These are phyloP conservation scores for Lithophane semibrunnea DNA, from an alignment of 2,888 invertebrate species.

Conservation along the genomic window DNA sequence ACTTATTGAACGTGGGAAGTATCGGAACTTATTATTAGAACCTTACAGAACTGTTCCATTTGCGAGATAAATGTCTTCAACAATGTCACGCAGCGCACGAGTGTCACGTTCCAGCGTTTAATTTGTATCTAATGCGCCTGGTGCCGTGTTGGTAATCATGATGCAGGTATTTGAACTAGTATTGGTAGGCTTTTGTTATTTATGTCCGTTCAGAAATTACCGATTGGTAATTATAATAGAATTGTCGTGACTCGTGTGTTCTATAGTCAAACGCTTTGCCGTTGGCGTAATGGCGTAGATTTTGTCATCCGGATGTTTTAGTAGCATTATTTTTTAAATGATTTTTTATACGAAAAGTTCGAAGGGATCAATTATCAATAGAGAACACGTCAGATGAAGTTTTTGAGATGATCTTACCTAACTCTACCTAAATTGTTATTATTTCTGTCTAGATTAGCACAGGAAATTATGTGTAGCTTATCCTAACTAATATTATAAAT, in stretches of 20 bases:
- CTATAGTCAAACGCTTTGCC: not conserved
- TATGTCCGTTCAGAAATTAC: not conserved
- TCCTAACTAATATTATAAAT: too few relatives aligned
- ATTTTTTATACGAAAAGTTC: not conserved
- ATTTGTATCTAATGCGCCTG: slow-evolving; percentile 51
- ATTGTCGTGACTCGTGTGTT: not conserved
- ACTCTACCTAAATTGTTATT: not conserved
- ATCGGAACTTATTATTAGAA: slow-evolving; percentile 33
- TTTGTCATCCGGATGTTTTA: not conserved
- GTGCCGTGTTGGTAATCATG: slow-evolving; percentile 18
- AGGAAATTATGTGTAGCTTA: not conserved
- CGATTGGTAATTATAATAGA: not conserved
- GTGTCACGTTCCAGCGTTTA: slow-evolving; percentile 43
- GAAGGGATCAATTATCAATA: too few relatives aligned
- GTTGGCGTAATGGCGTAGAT: not conserved
- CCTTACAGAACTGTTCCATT: slow-evolving; percentile 43
- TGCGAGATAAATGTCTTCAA: slow-evolving; percentile 61
- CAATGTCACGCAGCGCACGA: slow-evolving; percentile 68
- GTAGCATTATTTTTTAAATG: not conserved
- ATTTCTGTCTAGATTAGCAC: not conserved
- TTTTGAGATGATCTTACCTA: not conserved
- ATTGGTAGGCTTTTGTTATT: not conserved
- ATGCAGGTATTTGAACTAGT: slow-evolving; percentile 36
- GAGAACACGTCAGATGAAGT: not conserved
- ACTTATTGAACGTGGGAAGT: slow-evolving; percentile 53